Conservation (phyloP, 2,888 invertebrate genomes). For the Ichneumon xanthorius region DNA sequence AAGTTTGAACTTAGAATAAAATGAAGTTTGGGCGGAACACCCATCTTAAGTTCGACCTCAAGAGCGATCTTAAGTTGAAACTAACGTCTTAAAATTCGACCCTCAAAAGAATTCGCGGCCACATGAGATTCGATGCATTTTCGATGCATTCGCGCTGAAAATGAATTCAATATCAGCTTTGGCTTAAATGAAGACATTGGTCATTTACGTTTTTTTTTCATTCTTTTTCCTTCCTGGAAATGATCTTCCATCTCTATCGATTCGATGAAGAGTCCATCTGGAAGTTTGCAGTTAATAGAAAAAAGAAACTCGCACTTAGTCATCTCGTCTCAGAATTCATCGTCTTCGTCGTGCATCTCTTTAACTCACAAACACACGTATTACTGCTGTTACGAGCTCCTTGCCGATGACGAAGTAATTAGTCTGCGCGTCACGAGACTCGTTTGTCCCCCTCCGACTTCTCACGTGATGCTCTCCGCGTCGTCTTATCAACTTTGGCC, state of each 20-base stretch:
- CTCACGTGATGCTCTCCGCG: slow-evolving; percentile 40
- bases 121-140: no score
- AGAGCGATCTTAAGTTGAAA: no score
- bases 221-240: no score
- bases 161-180: no score
- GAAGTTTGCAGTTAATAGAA: slow-evolving; percentile 19
- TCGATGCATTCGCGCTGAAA: no score
- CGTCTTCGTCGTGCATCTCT: slow-evolving; percentile 14
- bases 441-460: slow-evolving; percentile 26
- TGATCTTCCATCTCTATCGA: not conserved
- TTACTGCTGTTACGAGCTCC: slow-evolving; percentile 6
- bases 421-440: slow-evolving; percentile 42
- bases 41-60: no score
- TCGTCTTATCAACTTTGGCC: slow-evolving; percentile 52
- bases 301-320: slow-evolving; percentile 3
- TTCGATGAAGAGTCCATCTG: not conserved
- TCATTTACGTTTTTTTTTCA: no score
- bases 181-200: no score
- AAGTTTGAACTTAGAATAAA: no score
- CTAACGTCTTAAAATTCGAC: no score
- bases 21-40: no score
- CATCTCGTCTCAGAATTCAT: slow-evolving; percentile 3
- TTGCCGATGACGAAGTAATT: slow-evolving; percentile 25
- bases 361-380: not conserved
- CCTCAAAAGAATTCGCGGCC: no score